Evolutionary conservation across 2,797 vertebrate genomes (phyloP).

Genomic region (Hyperoplus lanceolatus): DNA sequence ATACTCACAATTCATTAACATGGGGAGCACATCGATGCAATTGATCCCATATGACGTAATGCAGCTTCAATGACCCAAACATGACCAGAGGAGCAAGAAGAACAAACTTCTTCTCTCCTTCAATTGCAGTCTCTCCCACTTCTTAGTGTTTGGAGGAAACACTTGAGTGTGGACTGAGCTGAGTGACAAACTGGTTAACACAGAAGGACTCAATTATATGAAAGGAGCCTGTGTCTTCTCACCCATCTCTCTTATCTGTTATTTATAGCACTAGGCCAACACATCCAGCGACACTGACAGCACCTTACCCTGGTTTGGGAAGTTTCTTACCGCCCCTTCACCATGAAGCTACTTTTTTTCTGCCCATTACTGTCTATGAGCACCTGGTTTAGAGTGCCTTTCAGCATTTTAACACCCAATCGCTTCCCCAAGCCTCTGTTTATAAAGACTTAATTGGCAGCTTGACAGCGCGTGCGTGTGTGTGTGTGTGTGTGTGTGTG

Average conservation of each 20-base stretch:
- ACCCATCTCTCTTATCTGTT: slow-evolving; percentile 18
- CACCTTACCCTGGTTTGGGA: slow-evolving; percentile 2
- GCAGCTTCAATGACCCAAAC: neutral
- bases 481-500: slow-evolving; percentile 25
- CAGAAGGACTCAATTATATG: slow-evolving; percentile 29
- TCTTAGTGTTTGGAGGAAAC: slow-evolving; percentile 29
- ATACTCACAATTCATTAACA: neutral
- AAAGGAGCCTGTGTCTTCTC: slow-evolving; percentile 2
- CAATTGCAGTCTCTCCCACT: neutral
- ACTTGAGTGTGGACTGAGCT: slow-evolving; percentile 12
- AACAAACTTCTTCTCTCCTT: neutral
- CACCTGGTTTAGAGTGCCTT: slow-evolving; percentile 25
- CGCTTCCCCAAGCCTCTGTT: slow-evolving; percentile 37
- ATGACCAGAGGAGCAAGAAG: neutral
- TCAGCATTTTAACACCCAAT: slow-evolving; percentile 32
- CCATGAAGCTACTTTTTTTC: slow-evolving; percentile 22
- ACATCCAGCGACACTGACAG: slow-evolving; percentile 35
- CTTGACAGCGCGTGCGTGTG: slow-evolving; percentile 28
- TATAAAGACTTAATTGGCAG: slow-evolving; percentile 48
- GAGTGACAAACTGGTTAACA: slow-evolving; percentile 34
- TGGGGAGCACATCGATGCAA: neutral
- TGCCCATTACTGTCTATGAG: slow-evolving; percentile 2
- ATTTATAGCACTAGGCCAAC: slow-evolving; percentile 23
- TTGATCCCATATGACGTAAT: neutral
- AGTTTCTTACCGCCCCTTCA: slow-evolving; percentile 12